Percentiles rank a stretch among this genome's conserved stretches.
phyloP scores from a whole-genome alignment of 1,140 invertebrate species.

The Neocloeon triangulifer region DNA sequence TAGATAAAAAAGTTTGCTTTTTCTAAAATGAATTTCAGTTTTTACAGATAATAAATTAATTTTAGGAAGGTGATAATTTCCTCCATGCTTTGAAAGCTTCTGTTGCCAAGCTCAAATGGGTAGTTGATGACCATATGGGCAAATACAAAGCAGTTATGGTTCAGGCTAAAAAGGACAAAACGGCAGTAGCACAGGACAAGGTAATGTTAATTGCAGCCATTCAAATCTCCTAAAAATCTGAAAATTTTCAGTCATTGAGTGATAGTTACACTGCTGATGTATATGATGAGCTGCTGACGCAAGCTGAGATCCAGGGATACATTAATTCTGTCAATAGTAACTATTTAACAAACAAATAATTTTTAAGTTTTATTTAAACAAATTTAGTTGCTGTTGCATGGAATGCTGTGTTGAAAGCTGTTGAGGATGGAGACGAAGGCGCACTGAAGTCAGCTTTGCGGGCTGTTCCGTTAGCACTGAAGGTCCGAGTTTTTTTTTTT shows the following conservation, averaged over 20 bases:
- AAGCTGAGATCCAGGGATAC: constrained; percentile 52
- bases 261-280: constrained; percentile 44
- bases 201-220: constrained; percentile 16
- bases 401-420: constrained; percentile 20
- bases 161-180: constrained; percentile 37
- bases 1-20: constrained; percentile 22
- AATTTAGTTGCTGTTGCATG: constrained; percentile 24
- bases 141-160: too few relatives aligned
- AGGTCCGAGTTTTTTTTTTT: constrained; percentile 10
- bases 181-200: constrained; percentile 35
- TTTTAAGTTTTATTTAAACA: constrained; percentile 11
- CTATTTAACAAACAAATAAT: constrained; percentile 8
- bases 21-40: too few relatives aligned
- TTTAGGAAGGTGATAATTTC: too few relatives aligned
- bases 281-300: constrained; percentile 51
- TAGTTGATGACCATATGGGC: too few relatives aligned
- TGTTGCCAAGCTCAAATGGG: too few relatives aligned
- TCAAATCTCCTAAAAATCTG: constrained; percentile 2
- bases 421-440: constrained; percentile 17
- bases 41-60: too few relatives aligned
- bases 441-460: constrained; percentile 22
- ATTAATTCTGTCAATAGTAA: constrained; percentile 43
- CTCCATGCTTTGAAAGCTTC: too few relatives aligned
- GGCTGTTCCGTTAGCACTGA: constrained; percentile 13
- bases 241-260: constrained; percentile 27